Evolutionary conservation across 2,797 vertebrate species (phyloP), one percentile per base, ranked within the genome.

Genomic region (Sebastes steindachneri): DNA sequence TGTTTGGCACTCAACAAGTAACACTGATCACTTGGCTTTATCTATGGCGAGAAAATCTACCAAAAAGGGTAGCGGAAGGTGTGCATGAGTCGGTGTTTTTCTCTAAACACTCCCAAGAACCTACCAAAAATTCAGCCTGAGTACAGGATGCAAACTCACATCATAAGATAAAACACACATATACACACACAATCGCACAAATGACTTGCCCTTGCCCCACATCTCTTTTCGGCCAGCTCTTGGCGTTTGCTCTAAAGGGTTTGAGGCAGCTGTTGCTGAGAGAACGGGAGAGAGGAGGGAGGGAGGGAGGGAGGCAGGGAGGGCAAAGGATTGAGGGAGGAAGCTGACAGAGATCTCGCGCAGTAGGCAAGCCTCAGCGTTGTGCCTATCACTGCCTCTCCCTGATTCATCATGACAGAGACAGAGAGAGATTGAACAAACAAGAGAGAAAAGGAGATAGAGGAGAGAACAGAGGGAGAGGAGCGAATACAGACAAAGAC

Each of bases 381-480:
- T 79, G 95, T 94, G 95, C 95, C 94, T 95, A 94, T 95, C 95
- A 88, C 94, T 87, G 94, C 93, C 89, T 94, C 62, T 84, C 94
- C 87, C 91, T 93, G 86, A 95, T 95, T 93, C 94, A 89, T 86
- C 81, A 79, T 92, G 93, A 95, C 94, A 82, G 88, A 90, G 73
- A 88, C 59, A 80, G 85, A 87, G 85, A 88, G 85, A 83, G 83
- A 79, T 35, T 85, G 89, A 87, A 78, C 68, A 77, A 89, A 85
- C 23, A 26, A 86, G 70, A 69, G 71, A 45, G n/a, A 23, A 29
- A 75, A 65, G 54, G 73, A 85, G 82, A 62, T 10, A 63, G 68
- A 89, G 74, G 78, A 63, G 63, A 48, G n/a, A 69, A 67, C 51
- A 54, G 65, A 83, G 67, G 60, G 71, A 75, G 70, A 71, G 55